Evolutionary conservation across 2,113 vertebrate species (phyloP).

Genomic region (Acrocephalus arundinaceus): DNA sequence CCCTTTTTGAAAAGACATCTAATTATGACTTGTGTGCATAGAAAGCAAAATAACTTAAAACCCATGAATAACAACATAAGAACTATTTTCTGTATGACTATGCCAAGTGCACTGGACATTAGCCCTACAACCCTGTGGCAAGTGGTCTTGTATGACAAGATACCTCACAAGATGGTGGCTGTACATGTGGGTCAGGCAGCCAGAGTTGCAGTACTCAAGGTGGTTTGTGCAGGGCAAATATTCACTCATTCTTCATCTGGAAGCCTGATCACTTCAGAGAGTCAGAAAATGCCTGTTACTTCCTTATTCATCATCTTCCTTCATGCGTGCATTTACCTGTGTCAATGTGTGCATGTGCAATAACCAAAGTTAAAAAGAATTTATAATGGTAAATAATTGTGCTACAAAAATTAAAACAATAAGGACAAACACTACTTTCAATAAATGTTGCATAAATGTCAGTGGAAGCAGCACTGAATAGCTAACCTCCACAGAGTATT

Average conservation of each 20-base stretch:
- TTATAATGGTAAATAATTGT: neutral
- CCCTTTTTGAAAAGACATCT: neutral
- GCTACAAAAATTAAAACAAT: neutral
- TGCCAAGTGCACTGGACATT: neutral
- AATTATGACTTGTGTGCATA: neutral
- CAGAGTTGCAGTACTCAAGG: neutral
- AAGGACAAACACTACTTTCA: neutral
- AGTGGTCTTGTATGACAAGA: too few species aligned
- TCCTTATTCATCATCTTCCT: neutral
- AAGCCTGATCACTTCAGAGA: neutral
- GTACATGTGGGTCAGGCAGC: neutral
- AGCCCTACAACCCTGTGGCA: rapidly evolving
- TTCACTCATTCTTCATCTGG: neutral
- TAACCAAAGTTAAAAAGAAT: neutral
- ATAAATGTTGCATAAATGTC: neutral
- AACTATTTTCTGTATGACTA: neutral
- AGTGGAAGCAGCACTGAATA: neutral
- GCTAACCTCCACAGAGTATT: neutral
- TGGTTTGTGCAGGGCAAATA: neutral
- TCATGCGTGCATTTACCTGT: neutral
- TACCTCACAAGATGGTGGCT: neutral
- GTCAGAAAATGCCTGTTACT: neutral
- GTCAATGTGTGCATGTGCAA: neutral
- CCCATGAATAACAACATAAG: rapidly evolving
- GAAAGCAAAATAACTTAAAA: neutral